Percentiles rank a stretch among this genome's conserved stretches.
Conservation (phyloP, 2,113 vertebrate species). For the Pithys albifrons region DNA sequence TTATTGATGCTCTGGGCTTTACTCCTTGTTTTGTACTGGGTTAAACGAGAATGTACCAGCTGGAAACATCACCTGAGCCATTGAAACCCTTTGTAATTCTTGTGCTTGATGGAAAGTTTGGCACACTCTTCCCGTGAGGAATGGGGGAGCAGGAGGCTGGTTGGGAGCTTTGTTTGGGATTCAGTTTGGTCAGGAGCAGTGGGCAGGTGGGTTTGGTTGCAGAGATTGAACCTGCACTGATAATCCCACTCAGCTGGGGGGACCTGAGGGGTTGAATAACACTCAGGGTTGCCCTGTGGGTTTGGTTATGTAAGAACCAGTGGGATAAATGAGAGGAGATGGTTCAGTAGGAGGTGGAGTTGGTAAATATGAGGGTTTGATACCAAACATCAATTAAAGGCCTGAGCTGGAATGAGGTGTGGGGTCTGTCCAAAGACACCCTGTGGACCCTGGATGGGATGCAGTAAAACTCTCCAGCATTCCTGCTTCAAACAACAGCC, state of each 20-base stretch:
- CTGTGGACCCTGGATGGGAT: neutral
- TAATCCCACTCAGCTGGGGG: neutral
- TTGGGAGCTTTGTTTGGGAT: neutral
- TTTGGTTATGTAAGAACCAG: neutral
- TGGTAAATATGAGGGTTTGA: neutral
- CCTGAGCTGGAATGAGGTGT: neutral
- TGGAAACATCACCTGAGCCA: neutral
- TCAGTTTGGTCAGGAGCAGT: neutral
- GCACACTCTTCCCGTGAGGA: neutral
- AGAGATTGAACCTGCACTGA: neutral
- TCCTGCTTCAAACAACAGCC: neutral
- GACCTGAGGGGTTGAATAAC: neutral
- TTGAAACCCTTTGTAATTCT: neutral
- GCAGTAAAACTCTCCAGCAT: rapidly evolving
- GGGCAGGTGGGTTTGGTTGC: neutral
- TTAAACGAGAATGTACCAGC: neutral
- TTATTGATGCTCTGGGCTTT: neutral
- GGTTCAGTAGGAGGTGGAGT: neutral
- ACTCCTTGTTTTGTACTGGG: neutral
- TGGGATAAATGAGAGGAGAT: neutral
- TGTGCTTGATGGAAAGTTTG: neutral
- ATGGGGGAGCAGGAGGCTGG: neutral
- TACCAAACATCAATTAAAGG: neutral
- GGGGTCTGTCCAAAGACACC: neutral
- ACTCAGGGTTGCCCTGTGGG: neutral